Conservation (phyloP, 2,113 vertebrate genomes). For the Labeo catla region DNA sequence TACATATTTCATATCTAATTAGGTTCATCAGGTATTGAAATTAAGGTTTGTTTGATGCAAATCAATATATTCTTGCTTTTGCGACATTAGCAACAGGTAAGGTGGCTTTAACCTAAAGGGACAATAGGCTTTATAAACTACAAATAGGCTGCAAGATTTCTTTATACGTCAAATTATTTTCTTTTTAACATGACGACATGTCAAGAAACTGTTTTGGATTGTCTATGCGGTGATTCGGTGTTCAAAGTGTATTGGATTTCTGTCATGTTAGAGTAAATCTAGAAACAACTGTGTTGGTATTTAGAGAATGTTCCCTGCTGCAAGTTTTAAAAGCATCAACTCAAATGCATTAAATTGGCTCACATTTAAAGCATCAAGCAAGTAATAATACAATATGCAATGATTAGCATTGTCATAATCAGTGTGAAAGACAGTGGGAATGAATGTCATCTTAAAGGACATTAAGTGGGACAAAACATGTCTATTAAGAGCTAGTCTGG, state of each 20-base stretch:
- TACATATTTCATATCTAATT: no score
- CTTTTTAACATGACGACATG: not conserved
- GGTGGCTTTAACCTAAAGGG: not conserved
- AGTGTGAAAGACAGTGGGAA: not conserved
- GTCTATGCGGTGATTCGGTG: not conserved
- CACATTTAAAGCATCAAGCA: not conserved
- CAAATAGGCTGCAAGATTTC: not conserved
- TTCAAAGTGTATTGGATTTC: not conserved
- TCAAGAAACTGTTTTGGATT: not conserved
- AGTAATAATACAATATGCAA: not conserved
- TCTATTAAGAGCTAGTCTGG: no score
- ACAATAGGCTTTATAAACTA: constrained; percentile 5
- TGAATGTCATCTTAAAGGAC: not conserved
- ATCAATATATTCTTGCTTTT: no score
- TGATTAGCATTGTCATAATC: not conserved
- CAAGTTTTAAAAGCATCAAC: not conserved
- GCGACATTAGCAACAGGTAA: no score
- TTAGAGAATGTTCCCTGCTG: not conserved
- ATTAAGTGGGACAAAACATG: no score
- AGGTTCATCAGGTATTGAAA: no score
- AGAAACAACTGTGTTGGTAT: not conserved
- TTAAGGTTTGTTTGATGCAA: no score
- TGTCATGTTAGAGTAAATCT: not conserved
- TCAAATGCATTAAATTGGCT: not conserved
- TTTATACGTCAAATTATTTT: not conserved